These are phyloP conservation scores for Tachypleus tridentatus DNA, from an alignment of 1,140 invertebrate species.

Conservation along the genomic window DNA sequence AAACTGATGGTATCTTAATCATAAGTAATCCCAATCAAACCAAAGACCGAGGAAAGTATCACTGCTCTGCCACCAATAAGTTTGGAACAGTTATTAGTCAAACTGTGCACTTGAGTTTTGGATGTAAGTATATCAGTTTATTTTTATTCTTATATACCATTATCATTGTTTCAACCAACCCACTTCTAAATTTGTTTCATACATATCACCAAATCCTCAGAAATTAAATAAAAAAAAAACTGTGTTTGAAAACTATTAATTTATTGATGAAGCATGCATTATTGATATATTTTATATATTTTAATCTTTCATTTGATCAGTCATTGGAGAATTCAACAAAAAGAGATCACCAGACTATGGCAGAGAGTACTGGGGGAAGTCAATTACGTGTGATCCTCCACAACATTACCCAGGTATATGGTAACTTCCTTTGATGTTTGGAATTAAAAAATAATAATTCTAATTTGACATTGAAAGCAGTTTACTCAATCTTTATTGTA, in stretches of 20 bases:
- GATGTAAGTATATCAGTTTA: slow-evolving; percentile 39
- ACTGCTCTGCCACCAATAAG: slow-evolving; percentile 78
- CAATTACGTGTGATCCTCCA: slow-evolving; percentile 84
- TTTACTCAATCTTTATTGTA: too few relatives aligned
- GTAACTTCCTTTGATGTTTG: too few relatives aligned
- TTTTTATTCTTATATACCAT: too few relatives aligned
- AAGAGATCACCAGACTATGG: slow-evolving; percentile 68
- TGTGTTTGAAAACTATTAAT: too few relatives aligned
- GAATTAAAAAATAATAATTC: too few relatives aligned
- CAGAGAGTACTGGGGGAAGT: slow-evolving; percentile 85
- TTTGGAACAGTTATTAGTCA: slow-evolving; percentile 81
- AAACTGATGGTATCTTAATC: slow-evolving; percentile 81
- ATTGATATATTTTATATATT: slow-evolving; percentile 1
- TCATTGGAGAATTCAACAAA: slow-evolving; percentile 80
- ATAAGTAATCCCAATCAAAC: slow-evolving; percentile 69
- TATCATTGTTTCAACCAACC: too few relatives aligned
- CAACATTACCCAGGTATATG: slow-evolving; percentile 58
- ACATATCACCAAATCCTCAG: too few relatives aligned
- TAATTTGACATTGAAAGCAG: too few relatives aligned
- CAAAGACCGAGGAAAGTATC: slow-evolving; percentile 69
- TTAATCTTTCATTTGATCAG: slow-evolving; percentile 14
- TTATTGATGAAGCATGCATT: background rate
- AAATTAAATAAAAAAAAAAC: too few relatives aligned
- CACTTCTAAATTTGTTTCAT: too few relatives aligned
- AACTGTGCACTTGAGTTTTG: slow-evolving; percentile 74